Base-by-base conservation (phyloP, 2,797 vertebrate genomes). In the Falco berigora region DNA sequence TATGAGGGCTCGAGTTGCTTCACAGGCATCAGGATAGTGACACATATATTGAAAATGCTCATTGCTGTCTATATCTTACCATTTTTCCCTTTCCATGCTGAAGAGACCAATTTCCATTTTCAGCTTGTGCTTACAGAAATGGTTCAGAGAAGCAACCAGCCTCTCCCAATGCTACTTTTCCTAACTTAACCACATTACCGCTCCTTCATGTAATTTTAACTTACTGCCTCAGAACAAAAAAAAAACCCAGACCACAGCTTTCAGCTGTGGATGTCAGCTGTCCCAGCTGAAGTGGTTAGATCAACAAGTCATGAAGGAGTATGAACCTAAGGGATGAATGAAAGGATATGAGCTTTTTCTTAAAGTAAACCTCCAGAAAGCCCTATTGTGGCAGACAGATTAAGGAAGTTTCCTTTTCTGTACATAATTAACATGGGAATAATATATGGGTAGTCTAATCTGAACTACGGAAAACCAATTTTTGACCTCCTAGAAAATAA, bases 151-250 rank as follows among this genome's bases (percentile, higher is more conserved):
- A 92, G 34, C 9, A 86, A 36, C 17, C 36, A 93, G 62, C 34
- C 80, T 83, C 76, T 92, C 67, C 77, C 71, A 92, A 1, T 28
- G 24, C 30, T 74, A 19, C 59, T 95, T 94, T 92, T 96, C 58
- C 58, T 78, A 80, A 73, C 76, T 69, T 83, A 64, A 93, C 75
- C 90, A 89, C 88, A 84, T 61, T 56, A 92, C 78, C 84, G 88
- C 56, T 79, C 85, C 87, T 92, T 71, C 76, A 64, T 59, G 86
- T 96, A 96, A 96, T 96, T 89, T 92, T 97, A 97, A 94, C 91
- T 92, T 95, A 44, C 62, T 75, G 47, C 62, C 69, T 94, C 64
- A 56, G 40, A 86, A 63, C 24, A 55, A 61, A 71, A 71, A 42
- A 62, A 77, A 81, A 67, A 6, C 13, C 18, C 40, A 88, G 63